Evolutionary conservation across 2,113 vertebrate species (phyloP), one percentile per base, ranked within the genome.

Genomic region (Syrmaticus mikado): DNA sequence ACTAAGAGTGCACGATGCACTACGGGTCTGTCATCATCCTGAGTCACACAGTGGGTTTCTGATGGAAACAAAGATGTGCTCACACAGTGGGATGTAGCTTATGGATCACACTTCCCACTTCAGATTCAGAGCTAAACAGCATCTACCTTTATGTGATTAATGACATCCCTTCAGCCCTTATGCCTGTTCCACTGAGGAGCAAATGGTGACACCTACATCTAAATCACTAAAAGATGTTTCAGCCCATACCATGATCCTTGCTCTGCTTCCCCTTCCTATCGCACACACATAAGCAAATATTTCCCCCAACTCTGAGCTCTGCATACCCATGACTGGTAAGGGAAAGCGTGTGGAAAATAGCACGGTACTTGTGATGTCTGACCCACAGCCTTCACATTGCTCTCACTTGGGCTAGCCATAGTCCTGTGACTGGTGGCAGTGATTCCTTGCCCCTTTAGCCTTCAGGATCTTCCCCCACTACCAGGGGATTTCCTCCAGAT

Each of bases 361-460:
- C 9, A n/a, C 8, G 15, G 8, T 30, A 65, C 28, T 24, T 8
- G 38, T 19, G 24, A 55, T 60, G 87, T 85, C 75, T 60, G 28
- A 80, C 21, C 12, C n/a, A 46, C 13, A 40, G 2, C 9, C 6
- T 66, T 81, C 57, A 50, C 40, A 21, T 18, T 70, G 38, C 12
- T 68, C 19, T 71, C 2, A 0, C n/a, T 45, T 67, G 8, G 50
- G 27, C 36, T 81, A 19, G 5, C n/a, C 25, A 13, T 1, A 1
- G 15, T 53, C 30, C 45, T 38, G 13, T 79, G 62, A 46, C 10
- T 43, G 4, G 16, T 41, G 34, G 25, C 16, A 85, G 19, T 38
- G 53, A 61, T 72, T 2, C n/a, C 6, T 6, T 8, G 34, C 3
- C 30, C 79, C 21, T 18, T 38, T 38, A 40, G 45, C 52, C 53